Percentiles rank a stretch among this genome's conserved stretches.
These are phyloP conservation scores for Onthophagus sagittarius DNA, from an alignment of 2,888 invertebrate genomes.

Conservation along the genomic window DNA sequence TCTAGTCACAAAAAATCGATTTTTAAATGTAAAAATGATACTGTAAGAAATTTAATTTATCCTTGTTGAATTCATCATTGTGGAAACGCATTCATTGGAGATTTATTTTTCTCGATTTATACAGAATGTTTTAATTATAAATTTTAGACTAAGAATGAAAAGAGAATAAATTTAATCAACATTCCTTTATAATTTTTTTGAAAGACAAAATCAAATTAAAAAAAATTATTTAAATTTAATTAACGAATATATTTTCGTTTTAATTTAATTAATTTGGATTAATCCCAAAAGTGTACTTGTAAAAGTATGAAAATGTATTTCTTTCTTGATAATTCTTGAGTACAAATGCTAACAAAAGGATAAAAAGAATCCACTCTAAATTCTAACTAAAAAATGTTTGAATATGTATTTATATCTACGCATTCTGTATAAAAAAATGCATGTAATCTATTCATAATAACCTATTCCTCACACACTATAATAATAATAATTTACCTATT, in stretches of 20 bases:
- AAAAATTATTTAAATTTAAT: neutral
- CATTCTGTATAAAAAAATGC: neutral
- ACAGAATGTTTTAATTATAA: too few relatives aligned
- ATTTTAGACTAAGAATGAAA: neutral
- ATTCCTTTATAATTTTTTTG: neutral
- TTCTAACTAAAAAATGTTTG: neutral
- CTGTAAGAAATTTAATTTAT: neutral
- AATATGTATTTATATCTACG: neutral
- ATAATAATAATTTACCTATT: neutral
- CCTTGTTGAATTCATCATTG: neutral
- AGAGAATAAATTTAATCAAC: neutral
- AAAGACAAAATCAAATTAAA: neutral
- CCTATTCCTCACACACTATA: neutral
- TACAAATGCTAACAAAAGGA: neutral
- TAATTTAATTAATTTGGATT: too few relatives aligned
- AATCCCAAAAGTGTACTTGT: too few relatives aligned
- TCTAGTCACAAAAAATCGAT: neutral
- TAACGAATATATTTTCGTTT: neutral
- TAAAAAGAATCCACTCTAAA: neutral
- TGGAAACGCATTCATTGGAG: neutral
- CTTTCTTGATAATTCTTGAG: neutral
- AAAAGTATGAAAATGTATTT: neutral
- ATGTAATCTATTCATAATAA: neutral
- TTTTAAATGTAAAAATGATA: neutral
- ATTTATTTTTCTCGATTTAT: neutral